Base-by-base conservation (phyloP, 2,113 vertebrate genomes). In the Atlantisia rogersi region DNA sequence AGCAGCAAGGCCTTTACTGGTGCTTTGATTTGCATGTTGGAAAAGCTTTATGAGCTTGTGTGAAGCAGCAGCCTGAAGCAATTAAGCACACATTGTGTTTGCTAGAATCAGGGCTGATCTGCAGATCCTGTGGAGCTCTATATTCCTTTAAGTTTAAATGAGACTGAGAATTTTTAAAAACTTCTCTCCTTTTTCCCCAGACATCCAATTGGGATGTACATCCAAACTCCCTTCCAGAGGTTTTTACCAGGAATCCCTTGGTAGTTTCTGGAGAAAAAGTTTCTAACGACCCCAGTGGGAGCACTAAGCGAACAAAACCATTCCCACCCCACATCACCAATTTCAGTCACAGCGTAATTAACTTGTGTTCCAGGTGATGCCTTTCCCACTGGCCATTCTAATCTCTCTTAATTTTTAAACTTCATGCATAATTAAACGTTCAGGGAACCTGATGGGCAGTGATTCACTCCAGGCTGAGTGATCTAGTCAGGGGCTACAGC, bases 131-230 rank as follows among this genome's bases (percentile, higher is more conserved):
- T 12, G 25, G 40, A 70, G n/a, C 26, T 81, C 58, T 7, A 10
- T 22, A 46, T 24, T 46, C 63, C 10, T 44, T 65, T 24, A 20
- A 52, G 35, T 64, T 56, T 44, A 39, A 50, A n/a, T 71, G 22
- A 58, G 55, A 20, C 8, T 3, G 71, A 53, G 28, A 39, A 31
- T 46, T 39, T 53, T 64, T 37, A 59, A 31, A 39, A 70, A 46
- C n/a, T 19, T 28, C 16, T n/a, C 13, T 28, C 42, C 70, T n/a
- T 55, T 50, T 52, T 1, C 28, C 19, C 42, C 4, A 31, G 15
- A 24, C 13, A 17, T n/a, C 32, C n/a, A 19, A 3, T 1, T 28
- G 53, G 52, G n/a, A 17, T 0, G 1, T 39, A 67, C 5, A 11
- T 74, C 46, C 35, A 28, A 28, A 44, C 28, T 29, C 32, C 37